Base-by-base conservation (phyloP, 1,140 invertebrate genomes). In the Drosophila nigromelanica region DNA sequence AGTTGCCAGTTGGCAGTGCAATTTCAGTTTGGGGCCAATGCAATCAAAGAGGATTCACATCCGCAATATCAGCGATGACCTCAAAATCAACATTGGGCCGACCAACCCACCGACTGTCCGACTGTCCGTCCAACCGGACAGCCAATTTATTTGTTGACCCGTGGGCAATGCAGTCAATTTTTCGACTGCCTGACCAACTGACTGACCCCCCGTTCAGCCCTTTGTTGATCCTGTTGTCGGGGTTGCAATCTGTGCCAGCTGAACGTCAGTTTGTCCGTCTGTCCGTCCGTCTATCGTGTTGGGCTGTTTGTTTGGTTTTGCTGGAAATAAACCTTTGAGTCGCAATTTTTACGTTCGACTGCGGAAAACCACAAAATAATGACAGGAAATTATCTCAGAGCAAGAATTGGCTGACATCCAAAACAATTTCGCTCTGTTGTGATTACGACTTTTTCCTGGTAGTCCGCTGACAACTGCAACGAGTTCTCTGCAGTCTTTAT, bases 111-210 rank as follows among this genome's bases (percentile, higher is more conserved):
- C 18, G 18, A 18, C 18, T 18, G 18, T 18, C 18, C 18, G 18
- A 18, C 18, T 18, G 18, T 18, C 18, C 18, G 18, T 33, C 37
- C 33, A 40, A 43, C 40, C 45, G 67, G 76, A 30, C 73, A 87
- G 75, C 83, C 83, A 87, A 87, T 87, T 87, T 87, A 89, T 89
- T 87, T 87, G 83, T 83, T 89, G 83, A 87, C 83, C 83, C 85
- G 83, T 89, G 80, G 83, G 83, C 83, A 89, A 89, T 89, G 83
- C 83, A 89, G 83, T 89, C 85, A 89, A 89, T 89, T 89, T 89
- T 89, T 83, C 76, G 64, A 62, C 62, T 76, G 71, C 63, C 71
- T 56, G 56, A 67, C 80, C 71, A 62, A 72, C 81, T 75, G 73
- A 51, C 80, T 76, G 78, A 64, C 43, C 10, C 11, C 24, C 35